Evolutionary conservation across 1,140 invertebrate species (phyloP).

Genomic region (Coptotermes formosanus): DNA sequence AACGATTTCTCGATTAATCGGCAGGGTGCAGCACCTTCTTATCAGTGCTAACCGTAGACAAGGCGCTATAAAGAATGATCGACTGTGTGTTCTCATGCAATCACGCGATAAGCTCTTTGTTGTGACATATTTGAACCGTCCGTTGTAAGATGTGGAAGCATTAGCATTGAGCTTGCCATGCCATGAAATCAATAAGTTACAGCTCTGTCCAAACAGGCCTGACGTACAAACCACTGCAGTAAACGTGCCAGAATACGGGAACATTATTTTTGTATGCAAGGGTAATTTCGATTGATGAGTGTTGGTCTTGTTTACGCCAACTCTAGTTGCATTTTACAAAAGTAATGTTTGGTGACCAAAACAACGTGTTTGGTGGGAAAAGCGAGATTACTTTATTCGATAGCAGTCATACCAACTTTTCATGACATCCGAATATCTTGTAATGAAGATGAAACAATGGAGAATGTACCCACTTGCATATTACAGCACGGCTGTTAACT

Average conservation of each 20-base stretch:
- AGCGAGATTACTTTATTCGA: too few species aligned
- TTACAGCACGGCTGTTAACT: too few species aligned
- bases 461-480: too few species aligned
- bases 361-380: neutral
- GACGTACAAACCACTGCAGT: neutral
- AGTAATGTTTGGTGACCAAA: neutral
- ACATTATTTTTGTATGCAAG: neutral
- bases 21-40: neutral
- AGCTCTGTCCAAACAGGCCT: neutral
- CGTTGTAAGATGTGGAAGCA: neutral
- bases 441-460: too few species aligned
- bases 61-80: neutral
- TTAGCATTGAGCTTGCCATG: neutral
- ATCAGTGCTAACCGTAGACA: neutral
- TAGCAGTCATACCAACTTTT: too few species aligned
- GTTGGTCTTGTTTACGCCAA: neutral
- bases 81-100: neutral
- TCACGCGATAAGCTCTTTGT: neutral
- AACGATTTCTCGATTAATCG: too few species aligned
- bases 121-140: neutral
- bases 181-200: neutral
- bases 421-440: too few species aligned
- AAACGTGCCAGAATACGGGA: neutral
- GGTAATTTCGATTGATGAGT: neutral
- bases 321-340: neutral